Base-by-base conservation (phyloP, 2,888 invertebrate species). In the Phengaris arion region DNA sequence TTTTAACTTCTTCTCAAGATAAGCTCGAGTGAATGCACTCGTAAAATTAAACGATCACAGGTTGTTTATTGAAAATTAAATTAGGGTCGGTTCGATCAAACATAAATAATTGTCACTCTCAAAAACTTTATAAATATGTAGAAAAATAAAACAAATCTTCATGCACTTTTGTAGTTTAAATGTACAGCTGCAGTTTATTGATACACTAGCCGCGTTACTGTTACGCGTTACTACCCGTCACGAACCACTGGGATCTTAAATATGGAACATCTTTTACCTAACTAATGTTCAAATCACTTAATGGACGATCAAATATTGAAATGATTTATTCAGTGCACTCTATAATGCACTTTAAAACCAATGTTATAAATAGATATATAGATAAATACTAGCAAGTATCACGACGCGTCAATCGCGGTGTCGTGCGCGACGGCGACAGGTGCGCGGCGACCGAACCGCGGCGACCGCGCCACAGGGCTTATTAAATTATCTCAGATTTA, bases 371-470 rank as follows among this genome's bases (percentile, higher is more conserved):
- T 64, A 64, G 7, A 64, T 69, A 69, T 12, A 48, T 51, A 48
- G 15, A 69, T 70, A 48, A 51, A 70, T 51, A 70, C 6, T 22
- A 4, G 52, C 72, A 80, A 85, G 79, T 81, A 83, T 82, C 86
- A 86, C 85, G 81, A 79, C 70, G 51, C 15, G 75, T 77, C 78
- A 77, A 74, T 68, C 78, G 81, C 78, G 45, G 74, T 77, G 68
- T 75, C 52, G 64, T 79, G 79, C 82, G 80, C 82, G 85, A 82
- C 83, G 82, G 79, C 83, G 85, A 87, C 89, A 89, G 89, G 89
- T 89, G 89, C 86, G 80, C 82, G 77, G 77, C 74, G 55, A 52
- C 8, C 69, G 77, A 77, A 77, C 81, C 81, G 79, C 22, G 10
- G 7, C 9, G 22, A 22, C 35, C 70, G 22, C 54, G 72, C 72